Conservation (phyloP, 2,797 vertebrate genomes). For the Oryzias dopingdopingensis region DNA sequence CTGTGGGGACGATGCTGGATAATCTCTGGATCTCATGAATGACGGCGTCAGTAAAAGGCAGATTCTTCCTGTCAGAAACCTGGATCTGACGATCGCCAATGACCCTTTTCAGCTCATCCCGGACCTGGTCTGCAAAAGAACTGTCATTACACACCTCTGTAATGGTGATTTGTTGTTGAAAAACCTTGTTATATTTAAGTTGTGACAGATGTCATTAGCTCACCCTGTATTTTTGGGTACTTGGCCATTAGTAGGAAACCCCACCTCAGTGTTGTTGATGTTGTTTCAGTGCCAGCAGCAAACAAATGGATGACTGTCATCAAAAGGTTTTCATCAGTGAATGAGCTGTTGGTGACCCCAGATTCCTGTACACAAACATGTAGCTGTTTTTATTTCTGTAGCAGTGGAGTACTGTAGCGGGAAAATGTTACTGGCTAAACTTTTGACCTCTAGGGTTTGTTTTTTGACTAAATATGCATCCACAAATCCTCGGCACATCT, state of each 20-base stretch:
- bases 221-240: slow-evolving; percentile 65
- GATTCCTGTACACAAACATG: slow-evolving; percentile 7
- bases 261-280: slow-evolving; percentile 60
- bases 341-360: slow-evolving; percentile 4
- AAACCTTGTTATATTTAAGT: background rate
- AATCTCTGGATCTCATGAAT: slow-evolving; percentile 78
- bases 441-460: slow-evolving; percentile 30
- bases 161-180: background rate
- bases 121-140: slow-evolving; percentile 27
- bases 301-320: slow-evolving; percentile 44
- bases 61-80: slow-evolving; percentile 50
- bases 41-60: slow-evolving; percentile 71
- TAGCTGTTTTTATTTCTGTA: background rate
- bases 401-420: background rate
- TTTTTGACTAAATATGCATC: slow-evolving; percentile 42
- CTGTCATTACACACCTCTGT: background rate
- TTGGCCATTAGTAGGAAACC: slow-evolving; percentile 64
- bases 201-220: background rate
- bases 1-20: slow-evolving; percentile 40
- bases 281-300: slow-evolving; percentile 63
- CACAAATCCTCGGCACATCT: slow-evolving; percentile 43
- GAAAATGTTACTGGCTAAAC: background rate
- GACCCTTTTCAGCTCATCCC: slow-evolving; percentile 47
- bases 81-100: slow-evolving; percentile 42
- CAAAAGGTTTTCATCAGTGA: slow-evolving; percentile 40